Evolutionary conservation across 1,140 invertebrate genomes (phyloP).

Genomic region (Leucophenga varia): DNA sequence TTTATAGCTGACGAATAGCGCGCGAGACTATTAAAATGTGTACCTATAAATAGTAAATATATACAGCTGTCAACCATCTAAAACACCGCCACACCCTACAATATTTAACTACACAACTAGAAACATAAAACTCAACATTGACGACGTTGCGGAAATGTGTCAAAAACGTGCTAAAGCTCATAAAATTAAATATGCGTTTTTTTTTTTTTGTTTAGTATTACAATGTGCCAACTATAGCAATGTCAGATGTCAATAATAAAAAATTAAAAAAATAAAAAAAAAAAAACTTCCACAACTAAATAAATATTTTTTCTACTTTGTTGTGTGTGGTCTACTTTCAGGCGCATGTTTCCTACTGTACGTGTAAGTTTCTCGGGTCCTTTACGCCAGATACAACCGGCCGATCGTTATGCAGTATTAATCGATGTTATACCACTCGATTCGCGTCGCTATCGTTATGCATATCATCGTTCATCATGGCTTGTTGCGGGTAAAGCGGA

Average conservation of each 20-base stretch:
- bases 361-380: slow-evolving; percentile 88
- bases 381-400: slow-evolving; percentile 62
- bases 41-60: too few relatives aligned
- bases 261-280: slow-evolving; percentile 30
- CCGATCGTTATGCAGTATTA: slow-evolving; percentile 84
- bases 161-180: slow-evolving; percentile 54
- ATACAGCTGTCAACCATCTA: too few relatives aligned
- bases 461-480: slow-evolving; percentile 97
- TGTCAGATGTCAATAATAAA: slow-evolving; percentile 34
- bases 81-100: too few relatives aligned
- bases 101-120: too few relatives aligned
- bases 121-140: too few relatives aligned
- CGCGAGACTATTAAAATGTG: too few relatives aligned
- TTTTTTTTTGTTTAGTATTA: slow-evolving; percentile 47
- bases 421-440: slow-evolving; percentile 97
- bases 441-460: slow-evolving; percentile 96
- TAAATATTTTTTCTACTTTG: slow-evolving; percentile 37
- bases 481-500: slow-evolving; percentile 97
- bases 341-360: slow-evolving; percentile 97
- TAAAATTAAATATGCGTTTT: slow-evolving; percentile 54
- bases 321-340: slow-evolving; percentile 58
- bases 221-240: slow-evolving; percentile 15
- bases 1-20: too few relatives aligned
- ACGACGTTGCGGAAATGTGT: slow-evolving; percentile 47
- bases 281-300: slow-evolving; percentile 18